These are phyloP conservation scores for Urocolius indicus DNA, from an alignment of 2,113 vertebrate genomes.

Conservation along the genomic window DNA sequence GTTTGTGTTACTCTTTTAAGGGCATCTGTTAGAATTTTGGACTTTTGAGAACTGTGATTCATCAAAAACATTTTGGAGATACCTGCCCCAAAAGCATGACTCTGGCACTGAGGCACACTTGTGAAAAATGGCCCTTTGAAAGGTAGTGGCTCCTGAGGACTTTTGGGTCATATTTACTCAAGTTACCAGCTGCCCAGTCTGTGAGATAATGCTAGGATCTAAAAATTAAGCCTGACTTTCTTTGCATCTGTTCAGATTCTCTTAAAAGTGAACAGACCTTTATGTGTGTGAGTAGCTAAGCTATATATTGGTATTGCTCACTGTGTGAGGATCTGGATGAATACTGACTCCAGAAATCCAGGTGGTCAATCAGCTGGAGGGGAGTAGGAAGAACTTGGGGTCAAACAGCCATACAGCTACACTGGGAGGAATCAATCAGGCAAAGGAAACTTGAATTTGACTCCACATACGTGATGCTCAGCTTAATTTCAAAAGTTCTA, in stretches of 20 bases:
- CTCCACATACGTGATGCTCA: neutral
- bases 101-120: neutral
- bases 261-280: neutral
- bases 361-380: neutral
- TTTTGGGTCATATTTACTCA: neutral
- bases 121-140: neutral
- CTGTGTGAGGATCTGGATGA: neutral
- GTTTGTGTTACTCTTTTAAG: neutral
- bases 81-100: neutral
- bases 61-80: neutral
- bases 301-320: neutral
- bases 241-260: neutral
- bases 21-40: neutral
- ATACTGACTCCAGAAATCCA: neutral
- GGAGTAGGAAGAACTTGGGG: neutral
- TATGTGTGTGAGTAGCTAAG: fast-evolving
- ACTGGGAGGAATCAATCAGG: neutral
- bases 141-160: neutral
- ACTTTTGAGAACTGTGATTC: neutral
- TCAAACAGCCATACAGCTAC: neutral
- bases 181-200: neutral
- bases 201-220: neutral
- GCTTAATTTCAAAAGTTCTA: neutral
- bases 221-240: neutral
- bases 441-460: neutral